A percentile compares a stretch with the other conserved stretches of the same genome.
Conservation (phyloP, 2,113 vertebrate species). For the Cyphomyrus plagiostoma region DNA sequence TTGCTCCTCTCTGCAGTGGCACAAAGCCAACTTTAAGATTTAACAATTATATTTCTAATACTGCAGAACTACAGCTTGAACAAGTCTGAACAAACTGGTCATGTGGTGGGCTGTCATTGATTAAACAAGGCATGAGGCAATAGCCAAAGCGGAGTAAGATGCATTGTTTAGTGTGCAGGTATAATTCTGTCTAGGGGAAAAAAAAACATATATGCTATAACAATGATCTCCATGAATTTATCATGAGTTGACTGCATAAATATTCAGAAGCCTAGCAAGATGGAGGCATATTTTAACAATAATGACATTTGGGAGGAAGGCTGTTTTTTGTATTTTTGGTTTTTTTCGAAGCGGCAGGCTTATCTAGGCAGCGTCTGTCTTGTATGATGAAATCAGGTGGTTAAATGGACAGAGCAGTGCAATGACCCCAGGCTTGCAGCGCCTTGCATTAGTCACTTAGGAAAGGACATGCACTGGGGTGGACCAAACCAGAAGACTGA, state of each 20-base stretch:
- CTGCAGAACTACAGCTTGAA: neutral
- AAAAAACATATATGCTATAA: neutral
- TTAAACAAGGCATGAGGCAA: neutral
- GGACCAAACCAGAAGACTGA: neutral
- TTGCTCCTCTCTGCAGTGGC: constrained; percentile 24
- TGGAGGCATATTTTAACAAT: constrained; percentile 1
- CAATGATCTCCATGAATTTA: neutral
- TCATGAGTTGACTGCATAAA: neutral
- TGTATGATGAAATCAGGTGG: neutral
- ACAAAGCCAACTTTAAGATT: constrained; percentile 17
- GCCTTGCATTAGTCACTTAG: neutral
- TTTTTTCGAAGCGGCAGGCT: neutral
- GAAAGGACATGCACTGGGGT: neutral
- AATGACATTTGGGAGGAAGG: neutral
- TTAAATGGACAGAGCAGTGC: neutral
- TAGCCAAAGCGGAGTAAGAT: neutral
- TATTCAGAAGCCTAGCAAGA: neutral
- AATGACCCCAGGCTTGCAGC: neutral
- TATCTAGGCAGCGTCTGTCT: neutral
- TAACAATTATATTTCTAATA: neutral
- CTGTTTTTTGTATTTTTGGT: neutral
- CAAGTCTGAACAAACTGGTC: neutral
- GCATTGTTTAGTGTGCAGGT: neutral
- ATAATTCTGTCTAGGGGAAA: neutral
- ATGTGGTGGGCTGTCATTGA: neutral